These are phyloP conservation scores for Oscheius sp. DNA, from an alignment of 2,888 invertebrate genomes.

Conservation along the genomic window DNA sequence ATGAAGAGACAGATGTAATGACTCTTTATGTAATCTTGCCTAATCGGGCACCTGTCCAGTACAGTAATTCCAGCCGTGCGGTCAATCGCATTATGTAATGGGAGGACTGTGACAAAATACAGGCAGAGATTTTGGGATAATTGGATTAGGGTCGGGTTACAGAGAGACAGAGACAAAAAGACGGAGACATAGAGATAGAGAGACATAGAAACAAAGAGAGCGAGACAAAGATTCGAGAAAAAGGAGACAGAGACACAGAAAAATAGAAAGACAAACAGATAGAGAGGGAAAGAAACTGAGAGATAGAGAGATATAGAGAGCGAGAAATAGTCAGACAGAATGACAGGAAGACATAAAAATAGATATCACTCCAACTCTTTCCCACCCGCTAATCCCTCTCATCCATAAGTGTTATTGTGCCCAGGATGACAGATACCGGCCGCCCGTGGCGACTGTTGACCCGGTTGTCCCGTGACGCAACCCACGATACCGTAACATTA, in stretches of 20 bases:
- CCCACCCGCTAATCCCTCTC: slow-evolving; percentile 10
- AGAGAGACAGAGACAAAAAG: neutral
- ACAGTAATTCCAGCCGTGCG: slow-evolving; percentile 25
- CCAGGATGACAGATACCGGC: slow-evolving; percentile 18
- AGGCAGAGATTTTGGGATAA: neutral
- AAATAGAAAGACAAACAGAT: neutral
- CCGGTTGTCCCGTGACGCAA: slow-evolving; percentile 31
- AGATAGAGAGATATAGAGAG: no score
- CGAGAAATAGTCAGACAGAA: neutral
- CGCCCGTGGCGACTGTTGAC: slow-evolving; percentile 24
- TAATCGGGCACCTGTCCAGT: slow-evolving; percentile 32
- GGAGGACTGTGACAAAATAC: neutral
- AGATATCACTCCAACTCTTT: neutral
- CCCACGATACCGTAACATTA: slow-evolving; percentile 30
- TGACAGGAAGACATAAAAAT: neutral
- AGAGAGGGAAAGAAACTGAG: neutral
- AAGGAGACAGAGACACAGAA: neutral
- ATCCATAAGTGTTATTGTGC: slow-evolving; percentile 28
- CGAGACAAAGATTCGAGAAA: neutral
- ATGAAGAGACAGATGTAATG: no score
- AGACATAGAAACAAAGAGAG: neutral
- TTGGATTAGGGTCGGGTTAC: neutral
- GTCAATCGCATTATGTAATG: slow-evolving; percentile 34
- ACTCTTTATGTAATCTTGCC: slow-evolving; percentile 11
- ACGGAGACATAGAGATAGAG: neutral